These are phyloP conservation scores for Diogma glabrata DNA, from an alignment of 2,888 invertebrate genomes.

Conservation along the genomic window DNA sequence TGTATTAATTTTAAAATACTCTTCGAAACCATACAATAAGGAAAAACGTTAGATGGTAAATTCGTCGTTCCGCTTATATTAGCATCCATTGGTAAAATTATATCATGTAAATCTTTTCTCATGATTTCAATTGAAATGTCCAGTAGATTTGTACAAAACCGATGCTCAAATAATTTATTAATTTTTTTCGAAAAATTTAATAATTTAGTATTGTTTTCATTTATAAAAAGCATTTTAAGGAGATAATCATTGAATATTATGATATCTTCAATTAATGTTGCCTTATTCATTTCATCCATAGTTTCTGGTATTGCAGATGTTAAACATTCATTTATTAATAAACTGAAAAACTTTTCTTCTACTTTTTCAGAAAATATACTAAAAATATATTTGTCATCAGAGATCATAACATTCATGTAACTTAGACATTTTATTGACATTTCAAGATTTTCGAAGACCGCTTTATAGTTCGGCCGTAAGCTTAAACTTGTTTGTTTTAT, in stretches of 20 bases:
- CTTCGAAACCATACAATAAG: slow-evolving; percentile 35
- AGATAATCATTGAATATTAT: slow-evolving; percentile 53
- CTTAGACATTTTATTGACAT: slow-evolving; percentile 26
- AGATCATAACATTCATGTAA: slow-evolving; percentile 30
- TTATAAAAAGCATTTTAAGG: slow-evolving; percentile 43
- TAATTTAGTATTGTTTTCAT: slow-evolving; percentile 43
- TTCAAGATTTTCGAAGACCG: slow-evolving; percentile 29
- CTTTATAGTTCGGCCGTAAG: slow-evolving; percentile 32
- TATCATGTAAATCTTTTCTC: slow-evolving; percentile 68
- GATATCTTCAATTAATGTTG: slow-evolving; percentile 51
- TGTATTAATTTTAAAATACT: slow-evolving; percentile 33
- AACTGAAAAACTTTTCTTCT: slow-evolving; percentile 46
- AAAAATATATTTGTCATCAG: slow-evolving; percentile 27
- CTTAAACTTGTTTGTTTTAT: slow-evolving; percentile 21
- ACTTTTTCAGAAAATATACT: slow-evolving; percentile 44
- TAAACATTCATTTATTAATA: slow-evolving; percentile 62
- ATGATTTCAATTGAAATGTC: slow-evolving; percentile 59
- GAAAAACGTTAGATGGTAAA: slow-evolving; percentile 22
- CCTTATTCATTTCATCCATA: slow-evolving; percentile 55
- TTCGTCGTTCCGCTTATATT: neutral
- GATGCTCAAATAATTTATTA: slow-evolving; percentile 63
- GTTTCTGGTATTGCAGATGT: slow-evolving; percentile 65
- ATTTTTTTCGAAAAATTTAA: slow-evolving; percentile 60
- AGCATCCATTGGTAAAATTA: too few relatives aligned
- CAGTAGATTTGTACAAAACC: slow-evolving; percentile 59